Base-by-base conservation (phyloP, 2,888 invertebrate species). In the Parnassius glacialis region DNA sequence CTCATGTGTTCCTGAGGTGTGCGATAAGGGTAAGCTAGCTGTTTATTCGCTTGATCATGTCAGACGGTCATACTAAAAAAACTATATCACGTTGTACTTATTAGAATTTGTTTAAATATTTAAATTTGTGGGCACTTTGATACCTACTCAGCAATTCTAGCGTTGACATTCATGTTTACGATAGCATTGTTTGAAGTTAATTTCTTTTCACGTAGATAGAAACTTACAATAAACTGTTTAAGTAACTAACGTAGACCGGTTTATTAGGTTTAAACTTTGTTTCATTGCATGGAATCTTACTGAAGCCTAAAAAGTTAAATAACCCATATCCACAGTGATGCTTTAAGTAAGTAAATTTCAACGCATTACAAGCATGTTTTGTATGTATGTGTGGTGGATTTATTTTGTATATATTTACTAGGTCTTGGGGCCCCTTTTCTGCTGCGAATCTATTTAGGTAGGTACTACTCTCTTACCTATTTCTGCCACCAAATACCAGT, bases 21-120 rank as follows among this genome's bases (percentile, higher is more conserved):
- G 80, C 80, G 87, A 87, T 88, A 89, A 88, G 83, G 87, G 90
- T 90, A 84, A 89, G 89, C 73, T 78, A 71, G 68, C 72, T 78
- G 72, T 83, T 81, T 79, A 75, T 69, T 65, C 69, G 70, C 68
- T 76, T 72, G 68, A 68, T 71, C 68, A 69, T 79, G 79, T 76
- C 80, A 76, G 75, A 72, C 75, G 79, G 76, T 77, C 72, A 68
- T 55, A 67, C 66, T 65, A 59, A 59, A 62, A 56, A 63, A 63
- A 59, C 45, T 47, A 48, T 63, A 63, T 59, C 55, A 63, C 48
- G 54, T 55, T 62, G 47, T 59, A 45, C 62, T 59, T 63, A 62
- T 62, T 62, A 59, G 59, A 63, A 63, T 59, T 45, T 50, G 34
- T 43, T 50, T 50, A 47, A 57, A 53, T 59, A 44, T 59, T 47